These are phyloP conservation scores for Pomacea maculata DNA, from an alignment of 1,140 invertebrate genomes.

Conservation along the genomic window DNA sequence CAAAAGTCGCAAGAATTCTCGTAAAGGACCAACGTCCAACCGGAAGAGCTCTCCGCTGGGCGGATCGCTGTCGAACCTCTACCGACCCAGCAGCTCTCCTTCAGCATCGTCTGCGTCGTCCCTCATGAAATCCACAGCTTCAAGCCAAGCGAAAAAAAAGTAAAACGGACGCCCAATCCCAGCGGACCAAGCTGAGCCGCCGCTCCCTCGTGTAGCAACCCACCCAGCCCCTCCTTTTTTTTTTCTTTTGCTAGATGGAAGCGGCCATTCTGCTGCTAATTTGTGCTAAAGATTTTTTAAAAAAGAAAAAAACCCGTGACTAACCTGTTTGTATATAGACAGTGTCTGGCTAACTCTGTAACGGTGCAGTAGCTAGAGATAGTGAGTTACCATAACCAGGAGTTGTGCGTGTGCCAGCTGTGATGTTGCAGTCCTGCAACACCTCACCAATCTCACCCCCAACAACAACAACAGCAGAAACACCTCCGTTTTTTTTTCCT, in stretches of 20 bases:
- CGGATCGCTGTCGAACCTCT: constrained; percentile 19
- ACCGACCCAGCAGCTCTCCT: constrained; percentile 10
- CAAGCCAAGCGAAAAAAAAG: constrained; percentile 25
- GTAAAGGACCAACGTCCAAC: constrained; percentile 33
- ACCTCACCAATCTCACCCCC: no score
- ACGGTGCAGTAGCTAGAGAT: no score
- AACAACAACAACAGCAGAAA: no score
- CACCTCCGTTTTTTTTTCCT: no score
- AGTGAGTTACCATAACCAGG: no score
- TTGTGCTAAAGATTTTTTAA: background rate
- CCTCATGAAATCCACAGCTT: constrained; percentile 21
- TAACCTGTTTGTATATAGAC: background rate
- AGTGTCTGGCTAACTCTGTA: background rate
- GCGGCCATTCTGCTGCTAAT: background rate
- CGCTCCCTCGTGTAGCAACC: background rate
- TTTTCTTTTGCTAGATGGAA: background rate
- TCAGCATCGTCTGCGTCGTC: background rate
- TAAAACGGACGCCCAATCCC: background rate
- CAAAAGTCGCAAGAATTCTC: constrained; percentile 52
- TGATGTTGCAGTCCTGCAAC: no score
- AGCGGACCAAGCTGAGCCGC: background rate
- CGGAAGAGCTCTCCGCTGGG: constrained; percentile 25
- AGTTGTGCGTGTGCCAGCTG: no score
- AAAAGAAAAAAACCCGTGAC: background rate
- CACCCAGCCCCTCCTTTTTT: background rate